Base-by-base conservation (phyloP, 1,140 invertebrate genomes). In the Bombus affinis region DNA sequence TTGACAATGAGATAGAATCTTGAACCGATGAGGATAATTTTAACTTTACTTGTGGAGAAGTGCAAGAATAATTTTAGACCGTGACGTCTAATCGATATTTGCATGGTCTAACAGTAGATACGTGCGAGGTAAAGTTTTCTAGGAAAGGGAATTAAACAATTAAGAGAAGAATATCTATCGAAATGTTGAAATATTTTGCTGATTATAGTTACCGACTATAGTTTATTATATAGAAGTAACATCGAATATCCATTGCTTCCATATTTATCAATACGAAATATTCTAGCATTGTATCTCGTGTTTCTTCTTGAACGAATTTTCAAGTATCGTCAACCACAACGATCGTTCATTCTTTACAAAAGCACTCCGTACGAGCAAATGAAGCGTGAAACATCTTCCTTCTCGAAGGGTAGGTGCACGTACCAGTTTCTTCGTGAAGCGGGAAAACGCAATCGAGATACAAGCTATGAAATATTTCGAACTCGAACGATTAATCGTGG, bases 401-500 rank as follows among this genome's bases (percentile, higher is more conserved):
- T 39, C 59, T 28, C 59, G 76, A 37, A 81, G 32, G 28, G 73
- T 66, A 82, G 53, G 70, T 72, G 53, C 59, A 70, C 18, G 35
- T 79, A 83, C 57, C 73, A 32, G 37, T 73, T 37, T 65, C 62
- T 59, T 35, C 62, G 57, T 47, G n/a, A 57, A 66, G 18, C 35
- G 9, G 57, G 53, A 47, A 59, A 81, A 68, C 78, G 78, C 32
- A 72, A 68, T 44, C 68, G 86, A 71, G 89, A 81, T 81, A 86
- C 80, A 75, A 81, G 80, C 85, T 68, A 90, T 91, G 89, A 91
- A 91, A 88, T 91, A 91, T 91, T 90, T 90, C 89, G 84, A 72
- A 81, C 86, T 68, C 78, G 72, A 84, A 79, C 89, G 89, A 91
- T 91, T 91, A 91, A 91, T 91, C 89, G 89, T 78, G 66, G 65